These are phyloP conservation scores for Atta cephalotes DNA, from an alignment of 1,140 invertebrate genomes.

Conservation along the genomic window DNA sequence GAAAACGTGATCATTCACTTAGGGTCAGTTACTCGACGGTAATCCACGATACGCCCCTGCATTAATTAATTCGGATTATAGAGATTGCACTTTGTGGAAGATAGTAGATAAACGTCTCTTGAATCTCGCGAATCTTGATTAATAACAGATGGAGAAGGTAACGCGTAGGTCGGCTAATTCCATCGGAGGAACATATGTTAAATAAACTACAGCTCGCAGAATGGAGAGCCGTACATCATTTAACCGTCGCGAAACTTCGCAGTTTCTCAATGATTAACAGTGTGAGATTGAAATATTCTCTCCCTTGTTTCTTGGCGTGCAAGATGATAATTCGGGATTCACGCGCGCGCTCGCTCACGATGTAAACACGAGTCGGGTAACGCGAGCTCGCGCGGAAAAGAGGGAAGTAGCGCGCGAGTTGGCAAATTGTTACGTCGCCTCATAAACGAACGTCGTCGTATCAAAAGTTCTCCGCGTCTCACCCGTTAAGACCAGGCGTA, in stretches of 20 bases:
- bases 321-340: conserved; percentile 16
- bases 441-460: conserved; percentile 8
- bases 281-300: conserved; percentile 43
- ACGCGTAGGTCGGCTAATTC: conserved; percentile 34
- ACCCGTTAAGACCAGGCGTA: neutral
- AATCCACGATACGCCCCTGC: conserved; percentile 22
- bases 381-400: neutral
- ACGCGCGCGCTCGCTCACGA: neutral
- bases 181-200: conserved; percentile 50
- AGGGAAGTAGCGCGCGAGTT: neutral
- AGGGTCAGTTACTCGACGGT: conserved; percentile 6
- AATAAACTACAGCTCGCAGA: conserved; percentile 26
- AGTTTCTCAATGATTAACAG: conserved; percentile 46
- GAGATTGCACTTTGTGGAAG: conserved; percentile 37
- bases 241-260: conserved; percentile 19
- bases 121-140: conserved; percentile 54
- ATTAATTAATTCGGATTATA: conserved; percentile 60
- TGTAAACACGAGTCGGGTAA: neutral
- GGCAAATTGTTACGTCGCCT: conserved; percentile 29
- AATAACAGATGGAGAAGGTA: conserved; percentile 42
- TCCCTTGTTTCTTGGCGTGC: neutral
- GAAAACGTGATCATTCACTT: conserved; percentile 16
- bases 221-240: conserved; percentile 36
- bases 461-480: conserved; percentile 40
- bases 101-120: conserved; percentile 55